phyloP scores from a whole-genome alignment of 30 jellyfish, hydroid and myxozoan species.

The Aurelia sp. region DNA sequence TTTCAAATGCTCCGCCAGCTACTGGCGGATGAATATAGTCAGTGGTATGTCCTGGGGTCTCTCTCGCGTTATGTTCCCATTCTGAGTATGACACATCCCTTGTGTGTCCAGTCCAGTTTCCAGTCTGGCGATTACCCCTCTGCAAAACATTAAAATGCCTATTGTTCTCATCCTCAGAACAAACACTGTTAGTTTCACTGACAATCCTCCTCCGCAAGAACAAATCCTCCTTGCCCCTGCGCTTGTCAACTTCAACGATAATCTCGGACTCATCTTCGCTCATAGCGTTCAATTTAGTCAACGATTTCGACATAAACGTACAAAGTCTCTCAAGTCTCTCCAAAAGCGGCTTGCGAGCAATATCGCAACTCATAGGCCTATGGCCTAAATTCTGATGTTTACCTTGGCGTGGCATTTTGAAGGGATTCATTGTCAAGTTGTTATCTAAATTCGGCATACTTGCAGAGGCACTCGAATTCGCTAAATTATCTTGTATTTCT shows the following conservation, averaged over 20 bases:
- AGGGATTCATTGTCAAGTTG: slow-evolving; percentile 42
- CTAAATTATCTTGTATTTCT: not conserved
- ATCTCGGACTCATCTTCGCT: slow-evolving; percentile 65
- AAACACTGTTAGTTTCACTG: not conserved
- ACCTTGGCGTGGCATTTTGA: slow-evolving; percentile 23
- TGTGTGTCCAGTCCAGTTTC: not conserved
- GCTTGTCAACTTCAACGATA: slow-evolving; percentile 28
- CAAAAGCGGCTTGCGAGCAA: slow-evolving; percentile 45
- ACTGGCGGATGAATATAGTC: too few relatives aligned
- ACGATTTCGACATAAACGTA: slow-evolving; percentile 65
- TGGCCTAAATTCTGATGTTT: slow-evolving; percentile 51
- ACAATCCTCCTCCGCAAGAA: slow-evolving; percentile 42
- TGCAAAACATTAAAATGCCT: not conserved
- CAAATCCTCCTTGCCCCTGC: slow-evolving; percentile 54
- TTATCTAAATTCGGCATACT: slow-evolving; percentile 48
- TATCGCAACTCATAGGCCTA: slow-evolving; percentile 65
- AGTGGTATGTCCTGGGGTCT: too few relatives aligned
- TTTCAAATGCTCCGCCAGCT: too few relatives aligned
- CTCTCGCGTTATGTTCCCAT: too few relatives aligned
- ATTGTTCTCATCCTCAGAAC: not conserved
- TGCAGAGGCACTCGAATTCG: not conserved
- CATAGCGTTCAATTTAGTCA: slow-evolving; percentile 64
- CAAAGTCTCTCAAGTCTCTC: slow-evolving; percentile 53
- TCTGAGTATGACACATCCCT: too few relatives aligned
- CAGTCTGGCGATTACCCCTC: not conserved